Evolutionary conservation across 1,140 invertebrate species (phyloP).

Genomic region (Cylas formicarius): DNA sequence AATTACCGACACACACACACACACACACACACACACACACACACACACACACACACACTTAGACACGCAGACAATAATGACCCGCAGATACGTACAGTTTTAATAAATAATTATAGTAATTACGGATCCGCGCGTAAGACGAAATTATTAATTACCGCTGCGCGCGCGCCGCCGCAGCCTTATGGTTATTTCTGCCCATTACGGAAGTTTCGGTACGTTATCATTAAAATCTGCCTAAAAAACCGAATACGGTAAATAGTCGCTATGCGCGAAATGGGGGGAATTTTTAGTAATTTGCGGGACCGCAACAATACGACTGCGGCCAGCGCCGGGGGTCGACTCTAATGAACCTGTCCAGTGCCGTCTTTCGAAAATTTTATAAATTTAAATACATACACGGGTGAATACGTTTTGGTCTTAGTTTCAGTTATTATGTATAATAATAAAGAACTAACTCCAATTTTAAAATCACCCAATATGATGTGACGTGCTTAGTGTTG

Average conservation of each 20-base stretch:
- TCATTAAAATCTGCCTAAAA: constrained; percentile 12
- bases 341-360: constrained; percentile 9
- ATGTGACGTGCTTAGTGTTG: too few relatives aligned
- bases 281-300: constrained; percentile 11
- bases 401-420: background rate
- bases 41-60: too few relatives aligned
- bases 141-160: too few relatives aligned
- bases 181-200: constrained; percentile 2
- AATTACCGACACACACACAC: too few relatives aligned
- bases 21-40: too few relatives aligned
- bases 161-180: background rate
- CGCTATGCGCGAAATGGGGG: constrained; percentile 10
- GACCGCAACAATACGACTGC: constrained; percentile 12
- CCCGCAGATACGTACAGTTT: too few relatives aligned
- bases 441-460: too few relatives aligned
- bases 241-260: constrained; percentile 5
- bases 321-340: constrained; percentile 5
- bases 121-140: too few relatives aligned
- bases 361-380: background rate
- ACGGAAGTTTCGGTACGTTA: constrained; percentile 4
- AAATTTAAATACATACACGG: background rate
- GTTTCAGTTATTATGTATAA: too few relatives aligned
- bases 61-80: too few relatives aligned
- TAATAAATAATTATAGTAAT: too few relatives aligned
- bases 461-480: too few relatives aligned